These are phyloP conservation scores for Halcyon chelicuti DNA, from an alignment of 2,797 vertebrate genomes.

Conservation along the genomic window DNA sequence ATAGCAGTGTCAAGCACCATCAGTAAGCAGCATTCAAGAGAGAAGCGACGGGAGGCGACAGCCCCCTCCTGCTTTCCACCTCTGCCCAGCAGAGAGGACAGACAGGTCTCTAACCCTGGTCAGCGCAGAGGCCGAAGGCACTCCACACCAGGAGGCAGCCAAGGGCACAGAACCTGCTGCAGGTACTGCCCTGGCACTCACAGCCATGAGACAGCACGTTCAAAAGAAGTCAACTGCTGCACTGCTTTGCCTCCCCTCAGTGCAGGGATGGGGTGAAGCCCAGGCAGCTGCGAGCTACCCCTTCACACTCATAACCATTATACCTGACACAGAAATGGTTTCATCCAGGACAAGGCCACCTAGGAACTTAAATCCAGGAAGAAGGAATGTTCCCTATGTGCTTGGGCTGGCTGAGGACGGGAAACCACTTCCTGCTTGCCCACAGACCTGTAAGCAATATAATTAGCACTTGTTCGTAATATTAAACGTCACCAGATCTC, in stretches of 20 bases:
- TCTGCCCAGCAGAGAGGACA: not conserved
- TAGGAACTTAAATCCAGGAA: not conserved
- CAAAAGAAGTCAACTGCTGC: not conserved
- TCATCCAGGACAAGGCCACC: not conserved
- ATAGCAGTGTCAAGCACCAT: not conserved
- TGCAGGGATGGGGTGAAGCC: not conserved
- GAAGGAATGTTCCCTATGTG: not conserved
- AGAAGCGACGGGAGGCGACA: not conserved
- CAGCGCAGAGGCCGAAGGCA: not conserved
- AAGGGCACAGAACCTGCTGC: not conserved
- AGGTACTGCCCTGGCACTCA: not conserved
- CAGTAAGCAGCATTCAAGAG: not conserved
- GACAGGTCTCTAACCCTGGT: not conserved
- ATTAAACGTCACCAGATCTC: not conserved
- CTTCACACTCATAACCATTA: not conserved
- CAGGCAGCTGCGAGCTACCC: rapidly evolving
- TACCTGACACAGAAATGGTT: not conserved
- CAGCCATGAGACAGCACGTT: not conserved
- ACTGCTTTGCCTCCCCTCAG: not conserved
- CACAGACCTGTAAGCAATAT: not conserved
- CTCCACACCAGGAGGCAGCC: not conserved
- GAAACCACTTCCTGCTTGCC: conserved; percentile 19
- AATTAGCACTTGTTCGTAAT: not conserved
- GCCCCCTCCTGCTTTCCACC: not conserved
- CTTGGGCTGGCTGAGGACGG: not conserved